These are phyloP conservation scores for Leucozona laternaria DNA, from an alignment of 2,888 invertebrate species.

Conservation along the genomic window DNA sequence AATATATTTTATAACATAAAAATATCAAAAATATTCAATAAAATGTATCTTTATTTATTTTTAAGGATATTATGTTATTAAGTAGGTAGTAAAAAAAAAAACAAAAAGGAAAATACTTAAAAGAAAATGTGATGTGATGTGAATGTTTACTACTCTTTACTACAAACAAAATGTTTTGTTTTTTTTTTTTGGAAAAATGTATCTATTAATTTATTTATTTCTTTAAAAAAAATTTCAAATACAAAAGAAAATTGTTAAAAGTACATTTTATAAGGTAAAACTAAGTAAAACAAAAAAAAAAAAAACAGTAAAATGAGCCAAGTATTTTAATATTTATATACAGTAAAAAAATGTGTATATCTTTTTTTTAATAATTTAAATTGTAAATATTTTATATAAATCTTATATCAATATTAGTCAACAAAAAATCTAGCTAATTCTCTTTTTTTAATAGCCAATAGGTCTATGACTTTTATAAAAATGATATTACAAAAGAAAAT, in stretches of 20 bases:
- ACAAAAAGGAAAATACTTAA: constrained; percentile 17
- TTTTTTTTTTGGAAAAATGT: constrained; percentile 22
- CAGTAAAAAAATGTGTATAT: constrained; percentile 7
- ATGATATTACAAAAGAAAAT: constrained; percentile 26
- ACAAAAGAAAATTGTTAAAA: constrained; percentile 23
- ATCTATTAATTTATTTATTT: constrained; percentile 41
- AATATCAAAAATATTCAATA: constrained; percentile 44
- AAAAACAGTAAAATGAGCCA: constrained; percentile 56
- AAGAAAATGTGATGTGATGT: constrained; percentile 56
- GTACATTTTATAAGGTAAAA: not conserved
- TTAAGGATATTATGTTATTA: constrained; percentile 22
- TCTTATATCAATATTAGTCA: constrained; percentile 60
- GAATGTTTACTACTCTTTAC: constrained; percentile 34
- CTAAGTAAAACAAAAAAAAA: not conserved
- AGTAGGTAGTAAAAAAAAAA: constrained; percentile 45
- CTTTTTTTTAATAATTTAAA: not conserved
- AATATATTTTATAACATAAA: not conserved
- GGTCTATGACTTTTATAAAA: constrained; percentile 64
- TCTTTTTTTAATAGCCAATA: constrained; percentile 64
- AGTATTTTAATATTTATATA: constrained; percentile 64
- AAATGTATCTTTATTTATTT: constrained; percentile 58
- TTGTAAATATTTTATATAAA: constrained; percentile 39
- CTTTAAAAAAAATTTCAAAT: not conserved
- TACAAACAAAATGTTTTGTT: not conserved
- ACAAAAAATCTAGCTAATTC: constrained; percentile 65